phyloP scores from a whole-genome alignment of 2,113 vertebrate species.

The Leptobrachium ailaonicum region DNA sequence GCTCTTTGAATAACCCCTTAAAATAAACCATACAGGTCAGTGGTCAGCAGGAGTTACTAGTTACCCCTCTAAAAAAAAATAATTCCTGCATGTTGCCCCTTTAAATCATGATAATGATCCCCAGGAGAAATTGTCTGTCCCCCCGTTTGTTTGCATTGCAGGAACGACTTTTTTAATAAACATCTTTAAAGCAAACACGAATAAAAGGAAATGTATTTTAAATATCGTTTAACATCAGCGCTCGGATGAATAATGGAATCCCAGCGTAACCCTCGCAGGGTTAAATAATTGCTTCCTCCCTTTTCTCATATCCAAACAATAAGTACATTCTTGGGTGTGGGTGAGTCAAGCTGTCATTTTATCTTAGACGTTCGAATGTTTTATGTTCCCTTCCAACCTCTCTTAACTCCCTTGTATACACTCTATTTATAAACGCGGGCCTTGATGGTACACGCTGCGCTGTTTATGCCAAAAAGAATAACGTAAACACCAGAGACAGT shows the following conservation, averaged over 20 bases:
- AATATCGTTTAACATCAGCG: too few species aligned
- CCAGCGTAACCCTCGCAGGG: neutral
- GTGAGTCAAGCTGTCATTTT: slow-evolving; percentile 38
- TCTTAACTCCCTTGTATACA: slow-evolving; percentile 32
- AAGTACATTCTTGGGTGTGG: slow-evolving; percentile 45
- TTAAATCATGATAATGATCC: too few species aligned
- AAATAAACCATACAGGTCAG: too few species aligned
- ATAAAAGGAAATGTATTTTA: too few species aligned
- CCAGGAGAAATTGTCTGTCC: too few species aligned
- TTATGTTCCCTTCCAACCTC: slow-evolving; percentile 23
- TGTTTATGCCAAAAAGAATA: slow-evolving; percentile 32
- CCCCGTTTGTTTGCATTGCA: too few species aligned
- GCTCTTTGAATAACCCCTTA: too few species aligned
- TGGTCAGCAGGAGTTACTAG: too few species aligned
- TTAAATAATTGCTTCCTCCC: slow-evolving; percentile 13
- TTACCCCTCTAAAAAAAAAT: too few species aligned
- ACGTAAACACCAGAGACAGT: slow-evolving; percentile 36
- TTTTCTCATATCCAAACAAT: slow-evolving; percentile 39
- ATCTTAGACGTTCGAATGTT: slow-evolving; percentile 39
- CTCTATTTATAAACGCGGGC: slow-evolving; percentile 45
- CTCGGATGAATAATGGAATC: neutral
- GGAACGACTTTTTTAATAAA: too few species aligned
- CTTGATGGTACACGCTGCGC: slow-evolving; percentile 46
- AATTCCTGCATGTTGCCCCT: too few species aligned
- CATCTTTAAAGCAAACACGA: too few species aligned